Base-by-base conservation (phyloP, 1,140 invertebrate species). In the Ruditapes philippinarum region DNA sequence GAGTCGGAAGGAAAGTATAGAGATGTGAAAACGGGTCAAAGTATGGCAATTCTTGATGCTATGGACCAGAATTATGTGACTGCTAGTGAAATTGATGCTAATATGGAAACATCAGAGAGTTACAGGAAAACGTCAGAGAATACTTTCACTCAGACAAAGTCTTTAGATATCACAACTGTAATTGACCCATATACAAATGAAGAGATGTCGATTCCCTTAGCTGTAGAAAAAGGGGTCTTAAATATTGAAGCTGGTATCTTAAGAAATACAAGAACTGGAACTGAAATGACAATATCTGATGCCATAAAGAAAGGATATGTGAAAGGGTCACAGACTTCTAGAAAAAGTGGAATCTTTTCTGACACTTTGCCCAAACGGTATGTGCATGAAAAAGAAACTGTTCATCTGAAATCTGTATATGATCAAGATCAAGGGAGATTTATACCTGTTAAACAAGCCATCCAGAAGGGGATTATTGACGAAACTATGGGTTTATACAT, bases 201-300 rank as follows among this genome's bases (percentile, higher is more conserved):
- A 91, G 95, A 97, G 4, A 91, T 99, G 0, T 97, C 97, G 62
- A 57, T 99, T 91, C 98, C 99, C 95, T 97, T 97, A 82, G 98
- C 99, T 62, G 95, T 98, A 62, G 96, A 97, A 49, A 97, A 97
- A 92, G 98, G 98, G 51, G 42, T 95, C 42, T 78, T 95, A 25
- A 91, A 95, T 91, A 84, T 92, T 28, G 78, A 91, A 74, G 87
- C 90, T 38, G 94, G 93, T 33, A 81, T 92, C 31, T 33, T 95
- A 5, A 90, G 83, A 54, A 99, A 99, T 94, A 97, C 97, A 45
- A 95, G 95, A 73, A 97, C 97, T 17, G 97, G 97, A 22, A 95
- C 97, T 92, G 96, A 96, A 70, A 96, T 98, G 86, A 95, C 97
- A 38, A 96, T 98, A 7, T 96, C 97, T 88, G 98, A 98, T 95